A percentile compares a stretch with the other conserved stretches of the same genome.
Evolutionary conservation across 2,113 vertebrate species (phyloP).

Genomic region (Hypocryptadius cinnamomeus): DNA sequence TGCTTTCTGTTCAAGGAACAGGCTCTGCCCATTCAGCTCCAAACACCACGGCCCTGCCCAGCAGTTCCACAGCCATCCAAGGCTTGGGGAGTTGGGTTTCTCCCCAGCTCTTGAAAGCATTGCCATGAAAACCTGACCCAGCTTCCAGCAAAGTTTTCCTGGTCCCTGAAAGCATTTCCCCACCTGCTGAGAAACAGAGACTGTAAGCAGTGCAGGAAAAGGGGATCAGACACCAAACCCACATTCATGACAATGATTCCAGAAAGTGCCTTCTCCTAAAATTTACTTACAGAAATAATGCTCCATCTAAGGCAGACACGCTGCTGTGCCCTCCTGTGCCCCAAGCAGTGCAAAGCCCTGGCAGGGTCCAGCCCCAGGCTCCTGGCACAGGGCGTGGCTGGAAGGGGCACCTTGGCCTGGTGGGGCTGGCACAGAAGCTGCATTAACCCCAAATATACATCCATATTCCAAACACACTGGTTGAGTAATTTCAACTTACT

Average conservation of each 20-base stretch:
- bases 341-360: background rate
- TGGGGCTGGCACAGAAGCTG: background rate
- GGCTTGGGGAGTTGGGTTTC: background rate
- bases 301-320: fast-evolving
- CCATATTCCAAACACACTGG: background rate
- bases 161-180: background rate
- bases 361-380: background rate
- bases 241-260: background rate
- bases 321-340: background rate
- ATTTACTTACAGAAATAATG: background rate
- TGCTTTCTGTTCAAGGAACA: background rate
- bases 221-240: background rate
- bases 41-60: background rate
- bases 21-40: background rate
- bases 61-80: background rate
- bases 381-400: background rate
- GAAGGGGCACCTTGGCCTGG: background rate
- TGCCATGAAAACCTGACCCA: background rate
- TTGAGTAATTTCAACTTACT: slow-evolving; percentile 38
- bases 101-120: background rate
- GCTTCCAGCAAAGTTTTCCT: background rate
- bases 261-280: background rate
- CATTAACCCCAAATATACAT: background rate
- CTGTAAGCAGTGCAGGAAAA: background rate
- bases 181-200: background rate